Conservation (phyloP, 2,888 invertebrate genomes). For the Drosophila anomelani region DNA sequence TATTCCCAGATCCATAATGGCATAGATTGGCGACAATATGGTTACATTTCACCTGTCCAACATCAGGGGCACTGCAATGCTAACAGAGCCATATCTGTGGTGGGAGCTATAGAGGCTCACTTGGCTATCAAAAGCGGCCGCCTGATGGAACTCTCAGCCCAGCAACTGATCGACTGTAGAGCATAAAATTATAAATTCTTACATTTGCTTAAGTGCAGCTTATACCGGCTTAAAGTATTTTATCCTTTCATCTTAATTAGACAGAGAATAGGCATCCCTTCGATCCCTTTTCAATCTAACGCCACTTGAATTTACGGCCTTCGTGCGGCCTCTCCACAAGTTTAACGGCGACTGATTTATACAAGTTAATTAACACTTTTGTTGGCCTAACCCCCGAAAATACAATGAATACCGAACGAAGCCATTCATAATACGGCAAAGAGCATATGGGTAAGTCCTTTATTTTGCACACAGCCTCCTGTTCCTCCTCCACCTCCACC, state of each 20-base stretch:
- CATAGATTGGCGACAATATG: neutral
- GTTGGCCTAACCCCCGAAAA: slow-evolving; percentile 43
- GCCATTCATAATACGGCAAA: slow-evolving; percentile 38
- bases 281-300: slow-evolving; percentile 29
- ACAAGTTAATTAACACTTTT: slow-evolving; percentile 78
- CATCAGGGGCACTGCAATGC: neutral
- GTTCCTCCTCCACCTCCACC: neutral
- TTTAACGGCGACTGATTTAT: slow-evolving; percentile 68
- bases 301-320: slow-evolving; percentile 25
- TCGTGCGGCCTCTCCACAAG: slow-evolving; percentile 30
- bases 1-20: neutral
- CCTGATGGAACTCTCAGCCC: neutral
- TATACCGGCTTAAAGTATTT: neutral
- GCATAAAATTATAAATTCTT: neutral
- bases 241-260: slow-evolving; percentile 24
- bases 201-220: neutral
- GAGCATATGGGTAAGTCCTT: slow-evolving; percentile 43
- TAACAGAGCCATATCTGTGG: neutral
- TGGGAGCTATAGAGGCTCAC: neutral
- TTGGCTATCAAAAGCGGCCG: neutral
- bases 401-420: slow-evolving; percentile 24
- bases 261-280: neutral
- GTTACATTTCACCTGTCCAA: neutral
- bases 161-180: neutral
- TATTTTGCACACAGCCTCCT: slow-evolving; percentile 22